Conservation (phyloP, 2,888 invertebrate species). For the Nasonia oneida region DNA sequence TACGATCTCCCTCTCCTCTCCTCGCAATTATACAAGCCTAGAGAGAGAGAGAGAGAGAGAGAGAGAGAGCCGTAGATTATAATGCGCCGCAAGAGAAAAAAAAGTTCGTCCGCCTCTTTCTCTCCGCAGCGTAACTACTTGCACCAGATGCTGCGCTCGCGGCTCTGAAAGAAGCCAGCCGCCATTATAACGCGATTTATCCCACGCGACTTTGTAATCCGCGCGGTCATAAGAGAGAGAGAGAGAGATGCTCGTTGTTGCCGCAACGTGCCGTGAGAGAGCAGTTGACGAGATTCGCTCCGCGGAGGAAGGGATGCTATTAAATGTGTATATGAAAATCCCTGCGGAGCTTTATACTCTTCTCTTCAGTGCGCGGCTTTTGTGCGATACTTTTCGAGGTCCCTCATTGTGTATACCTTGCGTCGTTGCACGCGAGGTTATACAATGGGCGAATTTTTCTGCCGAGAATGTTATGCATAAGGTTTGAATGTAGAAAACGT, state of each 20-base stretch:
- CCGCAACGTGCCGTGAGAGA: slow-evolving; percentile 6
- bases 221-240: slow-evolving; percentile 14
- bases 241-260: slow-evolving; percentile 1
- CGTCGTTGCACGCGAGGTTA: background rate
- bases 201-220: slow-evolving; percentile 51
- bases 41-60: slow-evolving; percentile 9
- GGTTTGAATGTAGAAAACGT: background rate
- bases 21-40: background rate
- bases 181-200: slow-evolving; percentile 36
- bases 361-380: background rate
- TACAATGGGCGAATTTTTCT: background rate
- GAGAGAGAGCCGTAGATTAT: background rate
- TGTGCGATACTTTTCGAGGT: slow-evolving; percentile 11
- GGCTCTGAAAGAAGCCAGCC: background rate
- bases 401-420: background rate
- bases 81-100: slow-evolving; percentile 6
- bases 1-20: background rate
- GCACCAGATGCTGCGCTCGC: background rate
- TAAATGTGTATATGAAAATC: slow-evolving; percentile 36
- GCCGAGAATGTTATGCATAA: background rate
- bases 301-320: background rate
- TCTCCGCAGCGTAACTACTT: background rate
- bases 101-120: slow-evolving; percentile 8
- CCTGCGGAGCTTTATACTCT: background rate
- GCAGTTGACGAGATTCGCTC: background rate